Evolutionary conservation across 2,888 invertebrate species (phyloP).

Genomic region (Meliscaeva auricollis): DNA sequence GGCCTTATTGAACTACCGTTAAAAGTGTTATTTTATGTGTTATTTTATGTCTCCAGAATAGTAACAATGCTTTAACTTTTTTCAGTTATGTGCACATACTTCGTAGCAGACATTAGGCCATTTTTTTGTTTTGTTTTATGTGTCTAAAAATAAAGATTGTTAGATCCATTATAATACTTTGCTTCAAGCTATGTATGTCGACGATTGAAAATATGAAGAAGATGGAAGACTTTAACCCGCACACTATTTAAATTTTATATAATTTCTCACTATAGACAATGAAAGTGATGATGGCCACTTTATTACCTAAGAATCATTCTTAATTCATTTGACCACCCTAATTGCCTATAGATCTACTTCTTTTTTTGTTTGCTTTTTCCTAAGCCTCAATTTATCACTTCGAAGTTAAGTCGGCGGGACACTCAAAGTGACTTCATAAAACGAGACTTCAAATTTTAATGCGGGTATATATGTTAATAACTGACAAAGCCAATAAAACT

Average conservation of each 20-base stretch:
- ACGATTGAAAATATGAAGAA: not conserved
- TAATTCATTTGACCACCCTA: constrained; percentile 9
- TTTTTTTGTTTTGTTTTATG: not conserved
- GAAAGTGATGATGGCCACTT: constrained; percentile 25
- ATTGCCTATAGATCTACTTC: constrained; percentile 8
- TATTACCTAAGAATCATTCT: constrained; percentile 19
- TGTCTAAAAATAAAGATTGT: not conserved
- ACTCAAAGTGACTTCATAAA: constrained; percentile 25
- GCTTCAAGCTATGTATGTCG: not conserved
- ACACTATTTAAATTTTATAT: not conserved
- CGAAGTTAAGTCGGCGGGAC: not conserved
- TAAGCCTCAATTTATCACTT: constrained; percentile 29
- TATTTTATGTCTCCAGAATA: too few species aligned
- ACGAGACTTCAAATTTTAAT: constrained; percentile 7
- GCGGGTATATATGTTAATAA: constrained; percentile 26
- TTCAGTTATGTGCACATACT: too few species aligned
- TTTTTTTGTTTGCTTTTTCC: not conserved
- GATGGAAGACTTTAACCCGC: not conserved
- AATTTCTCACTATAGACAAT: constrained; percentile 1
- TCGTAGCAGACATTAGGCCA: too few species aligned
- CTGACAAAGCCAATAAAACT: constrained; percentile 33
- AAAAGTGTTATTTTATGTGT: too few species aligned
- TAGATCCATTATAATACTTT: not conserved
- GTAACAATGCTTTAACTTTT: too few species aligned
- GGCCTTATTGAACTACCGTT: too few species aligned